Evolutionary conservation across 1,140 invertebrate genomes (phyloP).

Genomic region (Lasioglossum albipes): DNA sequence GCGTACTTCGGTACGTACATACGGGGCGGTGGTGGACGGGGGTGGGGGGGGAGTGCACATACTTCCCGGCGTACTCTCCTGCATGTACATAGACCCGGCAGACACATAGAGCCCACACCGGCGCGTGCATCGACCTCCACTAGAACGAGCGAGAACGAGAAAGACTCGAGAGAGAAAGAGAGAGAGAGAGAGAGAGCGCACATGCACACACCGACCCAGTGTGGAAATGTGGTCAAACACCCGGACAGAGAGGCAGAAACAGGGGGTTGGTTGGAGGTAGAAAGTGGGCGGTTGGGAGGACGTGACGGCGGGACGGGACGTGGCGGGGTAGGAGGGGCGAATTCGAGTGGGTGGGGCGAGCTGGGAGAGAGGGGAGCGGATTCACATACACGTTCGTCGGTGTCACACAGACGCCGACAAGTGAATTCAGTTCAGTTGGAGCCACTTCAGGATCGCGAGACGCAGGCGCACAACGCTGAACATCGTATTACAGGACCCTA

Average conservation of each 20-base stretch:
- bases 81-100: constrained; percentile 16
- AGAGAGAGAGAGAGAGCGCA: not conserved
- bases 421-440: constrained; percentile 52
- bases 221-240: constrained; percentile 54
- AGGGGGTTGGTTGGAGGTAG: not conserved
- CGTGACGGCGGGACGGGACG: too few species aligned
- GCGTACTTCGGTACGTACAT: constrained; percentile 18
- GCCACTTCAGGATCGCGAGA: constrained; percentile 49
- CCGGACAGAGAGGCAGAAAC: not conserved
- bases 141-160: too few species aligned
- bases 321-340: not conserved
- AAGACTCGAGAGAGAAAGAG: too few species aligned
- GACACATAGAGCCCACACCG: constrained; percentile 45
- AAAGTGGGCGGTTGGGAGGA: too few species aligned
- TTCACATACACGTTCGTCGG: not conserved
- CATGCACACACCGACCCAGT: constrained; percentile 13
- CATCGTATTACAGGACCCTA: constrained; percentile 57
- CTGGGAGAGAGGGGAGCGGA: too few species aligned
- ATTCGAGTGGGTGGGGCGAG: too few species aligned
- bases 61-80: constrained; percentile 14
- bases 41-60: not conserved
- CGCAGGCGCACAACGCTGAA: constrained; percentile 62
- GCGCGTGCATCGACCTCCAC: constrained; percentile 49
- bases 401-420: not conserved
- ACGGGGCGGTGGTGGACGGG: not conserved